These are phyloP conservation scores for Staurois parvus DNA, from an alignment of 2,797 vertebrate species.

Conservation along the genomic window DNA sequence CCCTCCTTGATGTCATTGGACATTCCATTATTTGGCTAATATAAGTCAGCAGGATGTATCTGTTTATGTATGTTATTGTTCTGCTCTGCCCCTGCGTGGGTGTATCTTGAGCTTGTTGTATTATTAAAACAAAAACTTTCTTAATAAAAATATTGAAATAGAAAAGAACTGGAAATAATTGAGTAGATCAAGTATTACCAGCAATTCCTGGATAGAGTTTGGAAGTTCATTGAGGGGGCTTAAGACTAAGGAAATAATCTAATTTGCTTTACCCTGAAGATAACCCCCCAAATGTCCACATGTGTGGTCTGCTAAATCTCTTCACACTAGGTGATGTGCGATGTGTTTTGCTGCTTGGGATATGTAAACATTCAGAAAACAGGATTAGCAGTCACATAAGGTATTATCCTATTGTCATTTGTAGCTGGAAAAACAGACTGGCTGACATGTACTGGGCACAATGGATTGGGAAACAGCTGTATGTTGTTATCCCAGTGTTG, in stretches of 20 bases:
- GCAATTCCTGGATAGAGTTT: not conserved
- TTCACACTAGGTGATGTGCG: not conserved
- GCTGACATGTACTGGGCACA: slow-evolving; percentile 5
- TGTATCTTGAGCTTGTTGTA: too few relatives aligned
- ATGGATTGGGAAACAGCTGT: slow-evolving; percentile 53
- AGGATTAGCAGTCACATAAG: slow-evolving; percentile 9
- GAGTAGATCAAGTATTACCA: not conserved
- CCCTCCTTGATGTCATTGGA: too few relatives aligned
- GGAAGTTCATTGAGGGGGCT: not conserved
- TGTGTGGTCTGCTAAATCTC: slow-evolving; percentile 19
- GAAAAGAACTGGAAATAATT: not conserved
- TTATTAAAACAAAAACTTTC: too few relatives aligned
- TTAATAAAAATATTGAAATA: too few relatives aligned
- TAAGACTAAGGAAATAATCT: too few relatives aligned
- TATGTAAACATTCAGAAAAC: not conserved
- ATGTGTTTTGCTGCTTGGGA: not conserved
- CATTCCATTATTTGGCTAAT: too few relatives aligned
- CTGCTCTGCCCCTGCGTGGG: too few relatives aligned
- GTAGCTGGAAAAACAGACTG: slow-evolving; percentile 24
- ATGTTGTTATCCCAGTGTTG: slow-evolving; percentile 36
- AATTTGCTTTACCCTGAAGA: not conserved
- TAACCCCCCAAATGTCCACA: not conserved
- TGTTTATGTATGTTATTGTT: too few relatives aligned
- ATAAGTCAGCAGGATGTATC: too few relatives aligned
- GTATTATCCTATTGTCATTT: slow-evolving; percentile 8